Conservation (phyloP, 2,888 invertebrate species). For the Tribolium freemani region DNA sequence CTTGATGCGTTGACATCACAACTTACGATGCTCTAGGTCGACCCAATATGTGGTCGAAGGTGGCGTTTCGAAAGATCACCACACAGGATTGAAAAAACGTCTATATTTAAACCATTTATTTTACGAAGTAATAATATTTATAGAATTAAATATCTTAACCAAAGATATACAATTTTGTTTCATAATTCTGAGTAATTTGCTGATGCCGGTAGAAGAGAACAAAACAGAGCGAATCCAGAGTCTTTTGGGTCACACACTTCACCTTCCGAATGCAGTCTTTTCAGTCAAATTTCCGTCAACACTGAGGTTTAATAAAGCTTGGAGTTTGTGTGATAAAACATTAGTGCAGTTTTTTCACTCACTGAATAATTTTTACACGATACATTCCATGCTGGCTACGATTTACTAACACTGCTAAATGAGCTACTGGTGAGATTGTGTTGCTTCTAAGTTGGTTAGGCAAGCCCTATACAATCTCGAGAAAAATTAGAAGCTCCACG, state of each 20-base stretch:
- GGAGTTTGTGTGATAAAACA: conserved; percentile 43
- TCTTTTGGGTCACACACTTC: conserved; percentile 48
- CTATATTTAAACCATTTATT: conserved; percentile 63
- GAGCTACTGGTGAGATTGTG: conserved; percentile 50
- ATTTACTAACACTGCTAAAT: conserved; percentile 56
- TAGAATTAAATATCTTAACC: conserved; percentile 48
- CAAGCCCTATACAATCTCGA: conserved; percentile 33
- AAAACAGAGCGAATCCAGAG: conserved; percentile 39
- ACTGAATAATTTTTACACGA: conserved; percentile 47
- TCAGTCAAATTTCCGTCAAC: conserved; percentile 47
- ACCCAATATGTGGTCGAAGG: too few species aligned
- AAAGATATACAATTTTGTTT: conserved; percentile 43
- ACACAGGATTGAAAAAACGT: not conserved
- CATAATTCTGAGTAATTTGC: conserved; percentile 41
- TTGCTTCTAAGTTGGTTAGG: conserved; percentile 23
- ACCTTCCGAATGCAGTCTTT: conserved; percentile 47
- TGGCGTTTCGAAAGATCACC: too few species aligned
- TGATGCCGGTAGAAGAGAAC: conserved; percentile 37
- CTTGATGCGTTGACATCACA: too few species aligned
- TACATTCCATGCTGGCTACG: conserved; percentile 51
- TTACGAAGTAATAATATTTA: conserved; percentile 56
- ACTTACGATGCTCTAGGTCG: too few species aligned
- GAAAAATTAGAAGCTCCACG: conserved; percentile 14
- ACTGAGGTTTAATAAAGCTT: conserved; percentile 43
- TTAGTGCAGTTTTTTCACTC: conserved; percentile 44